Percentiles rank a stretch among this genome's conserved stretches.
Conservation (phyloP, 2,797 vertebrate genomes). For the Aulostomus chinensis region DNA sequence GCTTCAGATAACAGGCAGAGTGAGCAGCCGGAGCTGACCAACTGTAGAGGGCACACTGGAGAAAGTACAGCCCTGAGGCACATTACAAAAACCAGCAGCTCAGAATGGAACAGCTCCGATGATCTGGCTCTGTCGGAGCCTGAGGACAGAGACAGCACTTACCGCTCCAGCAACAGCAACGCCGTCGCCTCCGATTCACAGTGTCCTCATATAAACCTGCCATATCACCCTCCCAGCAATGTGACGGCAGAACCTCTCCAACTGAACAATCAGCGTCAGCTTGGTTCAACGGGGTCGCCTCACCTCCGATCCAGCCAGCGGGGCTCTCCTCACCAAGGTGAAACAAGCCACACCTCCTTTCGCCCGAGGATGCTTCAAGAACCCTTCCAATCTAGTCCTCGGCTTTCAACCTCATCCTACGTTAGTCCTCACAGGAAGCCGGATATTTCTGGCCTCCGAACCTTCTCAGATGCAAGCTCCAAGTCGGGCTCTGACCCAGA, state of each 20-base stretch:
- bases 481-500: slow-evolving; percentile 77
- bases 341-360: slow-evolving; percentile 58
- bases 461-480: slow-evolving; percentile 75
- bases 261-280: slow-evolving; percentile 55
- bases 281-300: slow-evolving; percentile 69
- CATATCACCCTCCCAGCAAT: slow-evolving; percentile 42
- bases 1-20: slow-evolving; percentile 58
- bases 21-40: slow-evolving; percentile 67
- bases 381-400: slow-evolving; percentile 57
- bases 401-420: slow-evolving; percentile 44
- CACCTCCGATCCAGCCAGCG: slow-evolving; percentile 79
- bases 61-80: slow-evolving; percentile 66
- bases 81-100: slow-evolving; percentile 81
- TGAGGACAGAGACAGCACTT: slow-evolving; percentile 80
- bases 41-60: slow-evolving; percentile 54
- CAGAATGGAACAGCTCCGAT: slow-evolving; percentile 85
- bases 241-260: slow-evolving; percentile 48
- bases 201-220: slow-evolving; percentile 45
- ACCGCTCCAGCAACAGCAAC: slow-evolving; percentile 76
- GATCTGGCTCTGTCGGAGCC: slow-evolving; percentile 79
- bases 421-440: slow-evolving; percentile 69
- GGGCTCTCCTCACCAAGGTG: slow-evolving; percentile 53
- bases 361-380: slow-evolving; percentile 76
- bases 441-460: slow-evolving; percentile 61
- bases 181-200: slow-evolving; percentile 56